These are phyloP conservation scores for Campopleginae sp. DNA, from an alignment of 2,888 invertebrate genomes.

Conservation along the genomic window DNA sequence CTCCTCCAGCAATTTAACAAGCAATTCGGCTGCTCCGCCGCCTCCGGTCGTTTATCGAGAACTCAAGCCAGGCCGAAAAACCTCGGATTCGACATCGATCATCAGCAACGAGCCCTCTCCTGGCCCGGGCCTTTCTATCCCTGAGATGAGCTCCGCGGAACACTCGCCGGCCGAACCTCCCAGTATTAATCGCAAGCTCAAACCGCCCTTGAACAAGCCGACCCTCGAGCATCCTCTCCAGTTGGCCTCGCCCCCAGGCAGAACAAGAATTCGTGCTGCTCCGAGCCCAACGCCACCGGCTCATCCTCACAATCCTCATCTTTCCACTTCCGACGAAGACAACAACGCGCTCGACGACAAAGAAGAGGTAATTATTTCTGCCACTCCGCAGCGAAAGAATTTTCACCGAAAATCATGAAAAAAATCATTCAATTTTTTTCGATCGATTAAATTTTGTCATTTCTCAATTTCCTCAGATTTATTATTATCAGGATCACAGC, in stretches of 20 bases:
- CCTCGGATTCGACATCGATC: conserved; percentile 80
- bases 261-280: conserved; percentile 84
- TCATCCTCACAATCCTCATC: conserved; percentile 76
- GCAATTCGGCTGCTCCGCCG: conserved; percentile 83
- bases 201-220: conserved; percentile 86
- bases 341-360: conserved; percentile 83
- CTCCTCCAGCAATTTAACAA: conserved; percentile 82
- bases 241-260: conserved; percentile 83
- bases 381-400: background rate
- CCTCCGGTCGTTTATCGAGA: conserved; percentile 87
- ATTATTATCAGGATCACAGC: conserved; percentile 82
- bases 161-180: conserved; percentile 87
- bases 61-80: conserved; percentile 86
- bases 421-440: background rate
- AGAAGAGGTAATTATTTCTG: conserved; percentile 80
- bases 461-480: conserved; percentile 79
- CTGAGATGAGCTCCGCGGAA: conserved; percentile 79
- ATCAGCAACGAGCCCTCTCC: conserved; percentile 84
- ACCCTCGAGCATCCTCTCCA: conserved; percentile 80
- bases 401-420: background rate
- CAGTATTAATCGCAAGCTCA: conserved; percentile 92
- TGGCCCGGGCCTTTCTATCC: conserved; percentile 73
- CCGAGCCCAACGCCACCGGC: conserved; percentile 86
- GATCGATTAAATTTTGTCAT: background rate
- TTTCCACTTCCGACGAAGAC: conserved; percentile 84